Percentiles rank a stretch among this genome's conserved stretches.
These are phyloP conservation scores for Morphnarchus princeps DNA, from an alignment of 2,113 vertebrate genomes.

Conservation along the genomic window DNA sequence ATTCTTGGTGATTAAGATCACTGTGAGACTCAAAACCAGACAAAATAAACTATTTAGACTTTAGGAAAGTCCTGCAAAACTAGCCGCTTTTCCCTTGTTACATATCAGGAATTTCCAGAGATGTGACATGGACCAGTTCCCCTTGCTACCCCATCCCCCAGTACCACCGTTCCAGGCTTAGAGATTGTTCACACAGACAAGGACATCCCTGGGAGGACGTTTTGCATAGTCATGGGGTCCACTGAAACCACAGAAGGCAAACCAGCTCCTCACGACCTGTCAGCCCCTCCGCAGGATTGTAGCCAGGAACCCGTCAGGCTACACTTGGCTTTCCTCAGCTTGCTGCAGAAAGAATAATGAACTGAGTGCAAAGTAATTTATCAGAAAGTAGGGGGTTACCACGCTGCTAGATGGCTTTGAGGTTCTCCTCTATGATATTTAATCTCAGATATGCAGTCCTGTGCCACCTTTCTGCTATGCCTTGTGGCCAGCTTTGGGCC, in stretches of 20 bases:
- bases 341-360: neutral
- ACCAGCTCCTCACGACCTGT: neutral
- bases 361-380: neutral
- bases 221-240: neutral
- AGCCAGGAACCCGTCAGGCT: neutral
- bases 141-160: neutral
- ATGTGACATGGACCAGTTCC: neutral
- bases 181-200: neutral
- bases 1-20: neutral
- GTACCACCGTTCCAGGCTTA: rapidly evolving
- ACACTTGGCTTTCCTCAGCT: neutral
- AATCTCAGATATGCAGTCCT: neutral
- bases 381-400: neutral
- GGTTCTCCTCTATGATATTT: neutral
- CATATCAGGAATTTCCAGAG: neutral
- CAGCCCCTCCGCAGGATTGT: rapidly evolving
- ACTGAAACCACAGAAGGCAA: neutral
- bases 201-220: neutral
- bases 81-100: neutral
- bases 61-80: neutral
- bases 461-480: neutral
- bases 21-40: neutral
- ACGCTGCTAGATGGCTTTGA: neutral
- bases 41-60: neutral
- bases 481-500: neutral